phyloP scores from a whole-genome alignment of 2,113 vertebrate species.

The Lampris megalopsis region DNA sequence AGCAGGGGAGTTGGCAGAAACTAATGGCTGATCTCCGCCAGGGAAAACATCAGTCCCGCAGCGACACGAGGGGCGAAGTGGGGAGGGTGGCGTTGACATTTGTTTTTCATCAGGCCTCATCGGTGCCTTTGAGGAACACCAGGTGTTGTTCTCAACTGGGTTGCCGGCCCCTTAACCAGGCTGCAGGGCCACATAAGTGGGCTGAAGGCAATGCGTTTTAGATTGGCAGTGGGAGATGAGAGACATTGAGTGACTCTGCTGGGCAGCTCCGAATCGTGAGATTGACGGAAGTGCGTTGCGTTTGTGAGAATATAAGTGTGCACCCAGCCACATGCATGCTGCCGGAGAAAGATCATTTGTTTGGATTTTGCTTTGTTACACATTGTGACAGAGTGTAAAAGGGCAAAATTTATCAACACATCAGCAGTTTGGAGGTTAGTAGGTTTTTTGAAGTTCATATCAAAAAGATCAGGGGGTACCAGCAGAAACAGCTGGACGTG shows the following conservation, averaged over 20 bases:
- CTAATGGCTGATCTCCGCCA: constrained; percentile 60
- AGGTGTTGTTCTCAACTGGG: constrained; percentile 78
- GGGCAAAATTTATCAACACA: not conserved
- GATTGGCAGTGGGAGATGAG: constrained; percentile 53
- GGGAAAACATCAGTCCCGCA: constrained; percentile 69
- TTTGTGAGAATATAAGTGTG: no score
- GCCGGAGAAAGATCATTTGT: not conserved
- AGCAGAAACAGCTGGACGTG: no score
- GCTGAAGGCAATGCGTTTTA: constrained; percentile 58
- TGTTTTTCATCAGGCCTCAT: constrained; percentile 78
- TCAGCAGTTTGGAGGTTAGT: no score
- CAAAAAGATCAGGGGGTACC: no score
- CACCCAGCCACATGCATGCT: no score
- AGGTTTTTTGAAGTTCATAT: no score
- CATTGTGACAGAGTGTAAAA: not conserved
- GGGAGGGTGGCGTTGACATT: constrained; percentile 64
- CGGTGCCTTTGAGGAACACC: constrained; percentile 76
- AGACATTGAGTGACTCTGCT: constrained; percentile 36
- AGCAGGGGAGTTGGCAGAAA: constrained; percentile 70
- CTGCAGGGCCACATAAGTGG: constrained; percentile 43
- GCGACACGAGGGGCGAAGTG: constrained; percentile 42
- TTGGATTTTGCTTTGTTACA: constrained; percentile 9
- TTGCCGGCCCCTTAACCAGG: constrained; percentile 47
- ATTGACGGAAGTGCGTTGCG: no score
- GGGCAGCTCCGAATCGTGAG: no score